Percentiles rank a stretch among this genome's conserved stretches.
phyloP scores from a whole-genome alignment of 2,888 invertebrate genomes.

The Rhagonycha lutea region DNA sequence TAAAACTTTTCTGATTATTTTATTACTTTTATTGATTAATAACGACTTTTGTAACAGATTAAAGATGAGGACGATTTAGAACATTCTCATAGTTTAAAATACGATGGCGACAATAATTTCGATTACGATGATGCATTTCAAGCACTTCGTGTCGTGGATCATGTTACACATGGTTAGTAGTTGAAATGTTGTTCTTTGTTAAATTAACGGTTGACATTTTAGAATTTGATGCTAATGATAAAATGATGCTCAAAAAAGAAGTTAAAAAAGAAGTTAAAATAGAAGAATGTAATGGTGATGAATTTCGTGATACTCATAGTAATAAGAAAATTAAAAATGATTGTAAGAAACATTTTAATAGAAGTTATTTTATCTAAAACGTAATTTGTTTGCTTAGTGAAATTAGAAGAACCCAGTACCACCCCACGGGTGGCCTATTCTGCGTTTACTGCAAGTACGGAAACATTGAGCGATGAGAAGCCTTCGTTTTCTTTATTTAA shows the following conservation, averaged over 20 bases:
- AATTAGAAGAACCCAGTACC: not conserved
- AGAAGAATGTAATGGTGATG: not conserved
- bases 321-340: not conserved
- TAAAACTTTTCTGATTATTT: not conserved
- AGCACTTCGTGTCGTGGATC: slow-evolving; percentile 13
- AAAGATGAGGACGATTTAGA: slow-evolving; percentile 42
- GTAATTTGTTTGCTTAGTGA: not conserved
- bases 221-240: not conserved
- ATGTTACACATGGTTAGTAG: slow-evolving; percentile 14
- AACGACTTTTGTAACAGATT: slow-evolving; percentile 36
- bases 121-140: slow-evolving; percentile 41
- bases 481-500: slow-evolving; percentile 45
- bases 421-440: not conserved
- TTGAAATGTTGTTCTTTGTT: not conserved
- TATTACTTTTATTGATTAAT: not conserved
- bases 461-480: slow-evolving; percentile 42
- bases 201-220: not conserved
- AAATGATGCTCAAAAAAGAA: not conserved
- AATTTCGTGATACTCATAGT: not conserved
- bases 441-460: slow-evolving; percentile 32
- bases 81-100: slow-evolving; percentile 41
- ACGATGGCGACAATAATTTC: slow-evolving; percentile 38
- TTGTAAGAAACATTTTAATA: not conserved
- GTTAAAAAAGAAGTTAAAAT: not conserved
- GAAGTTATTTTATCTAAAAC: not conserved